Conservation (phyloP, 2,888 invertebrate species). For the Orthosia cruda region DNA sequence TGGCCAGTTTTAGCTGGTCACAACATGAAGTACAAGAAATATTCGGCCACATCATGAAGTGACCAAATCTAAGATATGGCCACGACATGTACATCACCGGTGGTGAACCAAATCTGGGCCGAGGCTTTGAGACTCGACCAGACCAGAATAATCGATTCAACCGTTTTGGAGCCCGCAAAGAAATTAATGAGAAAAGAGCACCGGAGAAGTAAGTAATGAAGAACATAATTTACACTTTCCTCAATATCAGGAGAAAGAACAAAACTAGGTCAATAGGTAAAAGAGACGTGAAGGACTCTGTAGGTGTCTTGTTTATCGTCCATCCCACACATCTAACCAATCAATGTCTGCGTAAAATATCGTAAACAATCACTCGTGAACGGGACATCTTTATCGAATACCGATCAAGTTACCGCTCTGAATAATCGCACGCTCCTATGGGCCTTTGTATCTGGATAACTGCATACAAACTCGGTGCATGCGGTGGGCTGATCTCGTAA, state of each 20-base stretch:
- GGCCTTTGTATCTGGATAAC: conserved; percentile 10
- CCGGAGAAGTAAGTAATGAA: neutral
- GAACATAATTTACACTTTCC: neutral
- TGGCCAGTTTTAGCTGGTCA: too few relatives aligned
- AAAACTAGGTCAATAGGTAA: neutral
- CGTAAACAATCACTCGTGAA: neutral
- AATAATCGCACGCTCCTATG: neutral
- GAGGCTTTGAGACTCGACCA: neutral
- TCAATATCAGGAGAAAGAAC: neutral
- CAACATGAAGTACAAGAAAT: too few relatives aligned
- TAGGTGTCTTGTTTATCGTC: neutral
- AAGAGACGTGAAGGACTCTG: neutral
- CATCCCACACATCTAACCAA: neutral
- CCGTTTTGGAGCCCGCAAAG: neutral
- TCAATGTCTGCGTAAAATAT: neutral
- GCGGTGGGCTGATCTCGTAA: conserved; percentile 3
- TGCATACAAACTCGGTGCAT: neutral
- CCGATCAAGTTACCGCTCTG: neutral
- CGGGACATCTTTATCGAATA: neutral
- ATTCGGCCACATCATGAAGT: too few relatives aligned
- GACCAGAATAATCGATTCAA: neutral
- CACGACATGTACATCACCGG: too few relatives aligned
- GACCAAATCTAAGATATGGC: too few relatives aligned
- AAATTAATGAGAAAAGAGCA: neutral
- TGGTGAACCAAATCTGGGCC: neutral